phyloP scores from a whole-genome alignment of 2,888 invertebrate species.

The Euzophera pinguis region DNA sequence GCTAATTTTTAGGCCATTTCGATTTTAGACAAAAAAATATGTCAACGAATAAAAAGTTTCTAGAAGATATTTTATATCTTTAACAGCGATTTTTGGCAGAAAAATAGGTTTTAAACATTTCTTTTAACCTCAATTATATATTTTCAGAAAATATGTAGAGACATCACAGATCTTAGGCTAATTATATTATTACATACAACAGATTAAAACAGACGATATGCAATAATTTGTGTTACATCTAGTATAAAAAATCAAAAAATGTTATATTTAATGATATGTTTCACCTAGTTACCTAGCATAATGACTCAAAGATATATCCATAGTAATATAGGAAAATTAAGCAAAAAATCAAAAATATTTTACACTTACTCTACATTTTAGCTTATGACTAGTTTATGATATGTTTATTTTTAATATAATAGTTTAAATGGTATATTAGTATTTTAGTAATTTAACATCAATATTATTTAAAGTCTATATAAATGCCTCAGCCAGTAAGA shows the following conservation, averaged over 20 bases:
- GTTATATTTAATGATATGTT: conserved; percentile 51
- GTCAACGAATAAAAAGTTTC: conserved; percentile 27
- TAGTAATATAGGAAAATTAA: conserved; percentile 34
- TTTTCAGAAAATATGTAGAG: conserved; percentile 60
- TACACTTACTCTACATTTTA: conserved; percentile 27
- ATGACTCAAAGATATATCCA: conserved; percentile 25
- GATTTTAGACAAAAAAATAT: conserved; percentile 22
- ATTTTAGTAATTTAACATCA: conserved; percentile 55
- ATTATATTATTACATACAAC: conserved; percentile 29
- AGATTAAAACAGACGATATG: conserved; percentile 34
- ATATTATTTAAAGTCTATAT: conserved; percentile 55
- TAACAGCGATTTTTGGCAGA: conserved; percentile 56
- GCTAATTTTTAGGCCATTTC: conserved; percentile 49
- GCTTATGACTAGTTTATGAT: conserved; percentile 33
- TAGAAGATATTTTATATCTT: conserved; percentile 68
- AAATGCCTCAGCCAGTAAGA: conserved; percentile 79
- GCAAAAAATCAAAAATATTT: conserved; percentile 29
- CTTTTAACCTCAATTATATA: conserved; percentile 33
- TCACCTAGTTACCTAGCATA: conserved; percentile 66
- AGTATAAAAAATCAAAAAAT: conserved; percentile 26
- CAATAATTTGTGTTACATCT: conserved; percentile 26
- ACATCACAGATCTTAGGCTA: conserved; percentile 59
- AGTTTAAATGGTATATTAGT: too few relatives aligned
- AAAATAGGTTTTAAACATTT: conserved; percentile 42
- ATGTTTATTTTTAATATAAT: conserved; percentile 33